Evolutionary conservation across 1,140 invertebrate genomes (phyloP), one percentile per base, ranked within the genome.

Genomic region (Habropoda laboriosa): DNA sequence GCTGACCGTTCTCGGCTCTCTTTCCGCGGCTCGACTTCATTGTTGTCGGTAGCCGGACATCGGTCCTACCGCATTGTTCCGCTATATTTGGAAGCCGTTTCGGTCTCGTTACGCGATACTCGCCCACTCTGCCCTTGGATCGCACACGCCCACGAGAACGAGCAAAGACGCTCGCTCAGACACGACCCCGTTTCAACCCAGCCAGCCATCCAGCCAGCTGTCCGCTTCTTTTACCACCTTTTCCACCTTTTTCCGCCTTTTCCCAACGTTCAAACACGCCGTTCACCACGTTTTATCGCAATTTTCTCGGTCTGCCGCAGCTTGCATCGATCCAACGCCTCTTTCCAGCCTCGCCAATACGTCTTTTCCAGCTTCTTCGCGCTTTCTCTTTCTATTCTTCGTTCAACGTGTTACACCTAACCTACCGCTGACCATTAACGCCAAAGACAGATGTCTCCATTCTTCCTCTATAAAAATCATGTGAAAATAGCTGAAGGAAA

Each of bases 71-170:
- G 71, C 66, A 89, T 90, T 89, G 88, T 91, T 58, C 81, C 72
- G 80, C 47, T 63, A 38, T 79, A 84, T 77, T 86, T 80, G 82
- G 82, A 87, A 87, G 87, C 85, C 86, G 86, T 89, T 88, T 42
- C 66, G 60, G 38, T 18, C 80, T 86, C 79, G 83, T 86, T 86
- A 85, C 72, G 45, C 68, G 67, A 78, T 40, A 67, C 82, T 45
- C 82, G 78, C 60, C 78, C 30, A 71, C 82, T 80, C 84, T 80
- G 40, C 55, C 51, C 13, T 16, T 42, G 42, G 30, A 81, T 57
- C 49, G 53, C 30, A 61, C 75, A 78, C 75, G 75, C 75, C 75
- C 75, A 49, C 55, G 24, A n/a, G n/a, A 35, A 13, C 16, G 21
- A 1, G 10, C 47, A 21, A 38, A n/a, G 1, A 24, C 24, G 5